phyloP scores from a whole-genome alignment of 2,113 vertebrate species.

The Xenopus borealis region DNA sequence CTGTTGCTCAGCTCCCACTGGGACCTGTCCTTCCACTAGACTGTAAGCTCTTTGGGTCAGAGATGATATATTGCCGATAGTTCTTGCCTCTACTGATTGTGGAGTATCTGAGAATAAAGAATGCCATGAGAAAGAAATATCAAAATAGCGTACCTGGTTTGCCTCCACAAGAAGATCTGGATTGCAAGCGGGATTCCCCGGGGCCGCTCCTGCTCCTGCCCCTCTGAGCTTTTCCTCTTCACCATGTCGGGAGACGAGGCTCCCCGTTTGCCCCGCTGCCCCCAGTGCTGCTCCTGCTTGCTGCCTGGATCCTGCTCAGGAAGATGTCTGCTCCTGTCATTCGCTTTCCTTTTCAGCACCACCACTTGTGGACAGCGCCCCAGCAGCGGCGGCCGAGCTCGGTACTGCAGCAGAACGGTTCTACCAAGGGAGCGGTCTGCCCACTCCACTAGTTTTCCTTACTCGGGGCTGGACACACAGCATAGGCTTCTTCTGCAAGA shows the following conservation, averaged over 20 bases:
- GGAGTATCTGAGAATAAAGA: too few species aligned
- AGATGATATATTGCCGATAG: too few species aligned
- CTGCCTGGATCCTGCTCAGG: constrained; percentile 45
- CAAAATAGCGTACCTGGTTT: constrained; percentile 79
- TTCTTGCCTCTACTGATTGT: too few species aligned
- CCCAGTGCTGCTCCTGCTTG: constrained; percentile 17
- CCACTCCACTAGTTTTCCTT: too few species aligned
- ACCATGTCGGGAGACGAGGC: constrained; percentile 74
- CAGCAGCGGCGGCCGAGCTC: constrained; percentile 10
- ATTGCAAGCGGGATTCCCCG: constrained; percentile 93
- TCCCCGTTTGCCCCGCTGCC: neutral
- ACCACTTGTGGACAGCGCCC: constrained; percentile 74
- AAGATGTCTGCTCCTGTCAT: constrained; percentile 56
- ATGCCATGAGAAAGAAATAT: too few species aligned
- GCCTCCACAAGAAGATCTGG: constrained; percentile 97
- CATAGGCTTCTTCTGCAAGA: too few species aligned
- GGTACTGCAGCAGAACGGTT: neutral
- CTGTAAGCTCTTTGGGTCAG: too few species aligned
- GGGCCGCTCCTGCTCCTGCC: constrained; percentile 85
- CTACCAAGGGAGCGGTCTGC: too few species aligned
- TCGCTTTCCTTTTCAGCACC: constrained; percentile 73
- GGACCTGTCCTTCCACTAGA: too few species aligned
- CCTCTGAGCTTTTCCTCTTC: constrained; percentile 96
- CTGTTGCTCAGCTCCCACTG: too few species aligned
- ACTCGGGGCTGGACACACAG: too few species aligned